Base-by-base conservation (phyloP, 2,888 invertebrate genomes). In the Andrena marginata region DNA sequence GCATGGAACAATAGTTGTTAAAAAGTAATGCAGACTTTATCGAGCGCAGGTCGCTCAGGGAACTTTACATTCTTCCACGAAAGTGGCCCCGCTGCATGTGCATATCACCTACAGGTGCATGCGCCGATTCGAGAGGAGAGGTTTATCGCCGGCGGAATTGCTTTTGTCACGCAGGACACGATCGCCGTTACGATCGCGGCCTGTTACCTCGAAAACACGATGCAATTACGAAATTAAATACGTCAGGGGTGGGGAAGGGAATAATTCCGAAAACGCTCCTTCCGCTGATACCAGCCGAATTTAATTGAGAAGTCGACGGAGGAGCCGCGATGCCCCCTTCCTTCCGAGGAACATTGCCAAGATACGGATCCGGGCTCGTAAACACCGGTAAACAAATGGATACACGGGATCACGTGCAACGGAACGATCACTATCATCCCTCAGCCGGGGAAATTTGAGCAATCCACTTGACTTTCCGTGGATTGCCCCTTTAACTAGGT, bases 181-280 rank as follows among this genome's bases (percentile, higher is more conserved):
- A 4, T 56, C 23, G 56, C 75, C 78, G 72, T 81, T n/a, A n/a
- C n/a, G n/a, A 68, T 67, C 62, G 70, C 62, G 77, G 68, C 82
- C 77, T 72, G 83, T 85, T 88, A 84, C 60, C 77, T 75, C 81
- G 62, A 80, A 82, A 85, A 85, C 80, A 83, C 83, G 83, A 70
- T 86, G 86, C 87, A 86, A 87, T 87, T 85, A 84, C 84, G 82
- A 86, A 88, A 89, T 87, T 83, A 83, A 89, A 87, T 84, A 83
- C 79, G 70, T 26, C 74, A 54, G 48, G 16, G 42, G 42, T 0
- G 42, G 42, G 42, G 42, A 1, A 2, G 10, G 33, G 26, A 33
- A 4, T 67, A 59, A 73, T 75, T 75, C 59, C 65, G 60, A 26
- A 78, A 64, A 81, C 49, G 33, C 62, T 26, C 20, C 42, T 26